Evolutionary conservation across 2,113 vertebrate species (phyloP).

Genomic region (Mus musculus): DNA sequence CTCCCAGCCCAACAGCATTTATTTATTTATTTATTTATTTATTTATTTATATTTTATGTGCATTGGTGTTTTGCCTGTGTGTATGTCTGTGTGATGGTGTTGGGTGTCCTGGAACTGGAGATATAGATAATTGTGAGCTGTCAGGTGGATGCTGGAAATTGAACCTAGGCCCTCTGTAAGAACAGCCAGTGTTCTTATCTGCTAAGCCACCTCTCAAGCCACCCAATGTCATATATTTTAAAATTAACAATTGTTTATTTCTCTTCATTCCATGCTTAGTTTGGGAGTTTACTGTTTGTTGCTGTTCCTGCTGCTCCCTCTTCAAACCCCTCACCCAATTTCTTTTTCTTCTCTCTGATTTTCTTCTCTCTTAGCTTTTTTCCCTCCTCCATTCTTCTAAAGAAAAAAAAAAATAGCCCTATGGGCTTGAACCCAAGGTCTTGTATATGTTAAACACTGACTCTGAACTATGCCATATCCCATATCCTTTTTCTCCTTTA

Average conservation of each 20-base stretch:
- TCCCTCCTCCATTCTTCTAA: neutral
- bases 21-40: too few species aligned
- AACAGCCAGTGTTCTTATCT: neutral
- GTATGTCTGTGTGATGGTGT: neutral
- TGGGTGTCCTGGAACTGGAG: neutral
- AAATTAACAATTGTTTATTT: neutral
- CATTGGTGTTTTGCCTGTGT: neutral
- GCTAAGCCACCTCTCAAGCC: neutral
- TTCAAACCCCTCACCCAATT: neutral
- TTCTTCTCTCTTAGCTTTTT: neutral
- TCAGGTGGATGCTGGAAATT: neutral
- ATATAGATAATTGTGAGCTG: neutral
- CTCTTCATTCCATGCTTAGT: neutral
- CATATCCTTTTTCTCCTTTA: neutral
- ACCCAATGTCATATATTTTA: neutral
- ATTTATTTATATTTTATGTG: neutral
- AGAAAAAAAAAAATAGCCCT: neutral
- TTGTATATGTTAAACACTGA: neutral
- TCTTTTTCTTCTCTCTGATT: neutral
- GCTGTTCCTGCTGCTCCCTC: neutral
- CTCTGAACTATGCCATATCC: neutral
- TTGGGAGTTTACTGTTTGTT: slow-evolving; percentile 7
- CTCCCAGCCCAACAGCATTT: neutral
- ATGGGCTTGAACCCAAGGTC: neutral
- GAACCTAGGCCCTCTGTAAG: neutral